These are phyloP conservation scores for Ridgeia piscesae DNA, from an alignment of 1,140 invertebrate species.

Conservation along the genomic window DNA sequence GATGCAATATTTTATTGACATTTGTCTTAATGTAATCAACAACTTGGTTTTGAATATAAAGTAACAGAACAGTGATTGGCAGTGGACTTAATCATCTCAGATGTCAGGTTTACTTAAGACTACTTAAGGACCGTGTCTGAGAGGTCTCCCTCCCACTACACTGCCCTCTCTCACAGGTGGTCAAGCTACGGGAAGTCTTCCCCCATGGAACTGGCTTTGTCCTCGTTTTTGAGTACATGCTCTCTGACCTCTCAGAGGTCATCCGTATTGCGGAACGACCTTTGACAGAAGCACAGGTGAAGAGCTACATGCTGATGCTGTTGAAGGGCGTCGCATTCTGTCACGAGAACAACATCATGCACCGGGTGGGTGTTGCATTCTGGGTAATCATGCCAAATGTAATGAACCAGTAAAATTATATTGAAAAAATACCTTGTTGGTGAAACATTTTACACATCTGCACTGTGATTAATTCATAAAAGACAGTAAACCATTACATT, in stretches of 20 bases:
- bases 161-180: slow-evolving; percentile 66
- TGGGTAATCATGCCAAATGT: slow-evolving; percentile 8
- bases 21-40: not conserved
- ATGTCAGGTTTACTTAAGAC: too few relatives aligned
- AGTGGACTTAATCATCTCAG: not conserved
- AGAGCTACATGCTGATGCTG: slow-evolving; percentile 88
- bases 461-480: not conserved
- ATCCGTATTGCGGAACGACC: slow-evolving; percentile 75
- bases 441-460: not conserved
- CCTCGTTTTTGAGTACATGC: slow-evolving; percentile 92
- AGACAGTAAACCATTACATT: not conserved
- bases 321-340: slow-evolving; percentile 86
- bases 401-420: not conserved
- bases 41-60: not conserved
- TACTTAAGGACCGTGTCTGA: too few relatives aligned
- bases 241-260: slow-evolving; percentile 84
- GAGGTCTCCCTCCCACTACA: not conserved
- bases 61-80: not conserved
- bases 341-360: slow-evolving; percentile 90
- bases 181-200: slow-evolving; percentile 87
- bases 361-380: slow-evolving; percentile 68
- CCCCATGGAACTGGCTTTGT: slow-evolving; percentile 84
- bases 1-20: not conserved
- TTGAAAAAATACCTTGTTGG: not conserved
- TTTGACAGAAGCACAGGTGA: slow-evolving; percentile 75